These are phyloP conservation scores for Silurus asotus DNA, from an alignment of 2,113 vertebrate species.

Conservation along the genomic window DNA sequence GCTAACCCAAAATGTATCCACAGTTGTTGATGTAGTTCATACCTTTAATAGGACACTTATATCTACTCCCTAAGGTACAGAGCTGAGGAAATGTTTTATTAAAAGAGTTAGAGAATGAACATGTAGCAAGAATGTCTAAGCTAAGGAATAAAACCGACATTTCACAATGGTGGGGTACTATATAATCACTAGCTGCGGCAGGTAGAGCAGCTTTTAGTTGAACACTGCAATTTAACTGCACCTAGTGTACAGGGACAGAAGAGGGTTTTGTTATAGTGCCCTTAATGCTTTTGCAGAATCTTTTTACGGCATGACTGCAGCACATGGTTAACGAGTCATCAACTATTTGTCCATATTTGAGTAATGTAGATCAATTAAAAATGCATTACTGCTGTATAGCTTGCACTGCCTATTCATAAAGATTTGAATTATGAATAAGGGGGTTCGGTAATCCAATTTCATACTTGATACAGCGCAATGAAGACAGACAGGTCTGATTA, in stretches of 20 bases:
- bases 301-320: constrained; percentile 13
- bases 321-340: constrained; percentile 37
- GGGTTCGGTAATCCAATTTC: constrained; percentile 35
- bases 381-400: not conserved
- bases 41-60: constrained; percentile 25
- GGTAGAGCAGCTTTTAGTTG: constrained; percentile 20
- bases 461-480: constrained; percentile 23
- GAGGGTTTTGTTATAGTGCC: constrained; percentile 30
- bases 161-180: constrained; percentile 42
- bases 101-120: constrained; percentile 14
- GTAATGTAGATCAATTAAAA: constrained; percentile 13
- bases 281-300: constrained; percentile 27
- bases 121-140: constrained; percentile 37
- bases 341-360: constrained; percentile 10
- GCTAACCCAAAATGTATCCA: too few relatives aligned
- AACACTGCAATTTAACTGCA: constrained; percentile 42
- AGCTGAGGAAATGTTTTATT: constrained; percentile 31
- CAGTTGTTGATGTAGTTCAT: not conserved
- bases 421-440: constrained; percentile 45
- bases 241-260: not conserved
- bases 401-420: constrained; percentile 32
- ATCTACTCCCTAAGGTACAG: not conserved
- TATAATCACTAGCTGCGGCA: constrained; percentile 44
- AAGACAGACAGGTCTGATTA: constrained; percentile 31
- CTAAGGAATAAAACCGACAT: constrained; percentile 40